Percentiles rank a stretch among this genome's conserved stretches.
phyloP scores from a whole-genome alignment of 2,888 invertebrate species.

The Apeira syringaria region DNA sequence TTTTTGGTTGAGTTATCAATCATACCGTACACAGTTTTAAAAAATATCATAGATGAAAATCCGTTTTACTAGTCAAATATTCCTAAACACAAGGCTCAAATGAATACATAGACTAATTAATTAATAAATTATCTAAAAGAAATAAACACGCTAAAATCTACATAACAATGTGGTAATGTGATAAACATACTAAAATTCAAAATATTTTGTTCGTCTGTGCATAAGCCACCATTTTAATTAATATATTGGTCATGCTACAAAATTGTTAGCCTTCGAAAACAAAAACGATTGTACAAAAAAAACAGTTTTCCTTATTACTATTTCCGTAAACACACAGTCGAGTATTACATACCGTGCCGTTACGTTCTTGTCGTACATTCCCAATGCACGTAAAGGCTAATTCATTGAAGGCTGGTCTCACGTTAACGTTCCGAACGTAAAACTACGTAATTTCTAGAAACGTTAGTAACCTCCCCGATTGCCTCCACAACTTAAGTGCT shows the following conservation, averaged over 20 bases:
- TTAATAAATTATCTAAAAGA: too few species aligned
- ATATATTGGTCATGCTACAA: conserved; percentile 6
- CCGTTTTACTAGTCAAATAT: too few species aligned
- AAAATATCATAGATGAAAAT: too few species aligned
- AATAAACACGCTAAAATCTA: too few species aligned
- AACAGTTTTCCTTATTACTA: conserved; percentile 13
- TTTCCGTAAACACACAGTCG: conserved; percentile 17
- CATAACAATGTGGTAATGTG: too few species aligned
- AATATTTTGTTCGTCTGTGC: too few species aligned
- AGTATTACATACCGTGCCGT: background rate
- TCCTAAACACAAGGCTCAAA: too few species aligned
- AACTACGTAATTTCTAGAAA: conserved; percentile 70
- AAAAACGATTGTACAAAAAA: conserved; percentile 14
- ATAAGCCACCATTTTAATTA: conserved; percentile 8
- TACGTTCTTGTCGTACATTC: conserved; percentile 16
- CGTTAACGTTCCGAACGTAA: conserved; percentile 46
- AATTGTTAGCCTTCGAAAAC: conserved; percentile 16
- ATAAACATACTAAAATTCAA: background rate
- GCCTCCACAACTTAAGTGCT: conserved; percentile 79
- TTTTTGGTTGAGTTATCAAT: too few species aligned
- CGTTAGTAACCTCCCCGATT: conserved; percentile 67
- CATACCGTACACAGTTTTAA: too few species aligned
- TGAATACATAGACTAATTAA: too few species aligned
- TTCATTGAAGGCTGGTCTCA: conserved; percentile 40
- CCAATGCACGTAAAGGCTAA: conserved; percentile 27